A percentile compares a stretch with the other conserved stretches of the same genome.
Evolutionary conservation across 30 jellyfish, hydroid and myxozoan species (phyloP).

Genomic region (Pelagia noctiluca): DNA sequence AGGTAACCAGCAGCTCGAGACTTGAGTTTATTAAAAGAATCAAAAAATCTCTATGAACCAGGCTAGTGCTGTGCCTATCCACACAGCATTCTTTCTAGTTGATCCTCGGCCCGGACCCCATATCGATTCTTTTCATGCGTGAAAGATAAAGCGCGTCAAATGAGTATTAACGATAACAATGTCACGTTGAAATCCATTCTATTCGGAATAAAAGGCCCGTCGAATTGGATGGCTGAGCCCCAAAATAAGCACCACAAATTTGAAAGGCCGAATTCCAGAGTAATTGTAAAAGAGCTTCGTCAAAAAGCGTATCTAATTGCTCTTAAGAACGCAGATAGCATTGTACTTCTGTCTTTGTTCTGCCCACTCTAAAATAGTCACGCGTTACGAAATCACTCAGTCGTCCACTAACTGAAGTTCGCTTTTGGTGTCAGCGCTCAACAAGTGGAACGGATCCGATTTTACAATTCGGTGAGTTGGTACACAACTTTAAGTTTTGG

Average conservation of each 20-base stretch:
- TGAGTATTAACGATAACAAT: conserved; percentile 33
- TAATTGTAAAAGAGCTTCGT: conserved; percentile 58
- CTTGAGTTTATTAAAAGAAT: too few species aligned
- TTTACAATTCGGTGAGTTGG: conserved; percentile 79
- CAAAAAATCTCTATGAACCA: conserved; percentile 25
- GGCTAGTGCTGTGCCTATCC: too few species aligned
- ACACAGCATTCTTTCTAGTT: too few species aligned
- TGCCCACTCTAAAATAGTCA: conserved; percentile 60
- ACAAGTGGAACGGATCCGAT: conserved; percentile 81
- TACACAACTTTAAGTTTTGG: conserved; percentile 48
- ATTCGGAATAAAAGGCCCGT: conserved; percentile 53
- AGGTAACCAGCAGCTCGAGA: too few species aligned
- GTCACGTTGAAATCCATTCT: conserved; percentile 43
- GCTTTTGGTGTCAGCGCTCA: conserved; percentile 75
- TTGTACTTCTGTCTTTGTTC: conserved; percentile 53
- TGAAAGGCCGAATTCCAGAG: conserved; percentile 62
- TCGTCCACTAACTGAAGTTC: conserved; percentile 56
- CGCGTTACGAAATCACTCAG: conserved; percentile 71
- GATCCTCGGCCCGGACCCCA: conserved; percentile 58
- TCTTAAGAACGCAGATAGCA: conserved; percentile 52
- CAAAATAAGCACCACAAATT: conserved; percentile 61
- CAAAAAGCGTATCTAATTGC: conserved; percentile 59
- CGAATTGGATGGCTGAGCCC: conserved; percentile 77
- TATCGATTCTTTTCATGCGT: conserved; percentile 49
- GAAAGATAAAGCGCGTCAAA: conserved; percentile 60